These are phyloP conservation scores for Thaumetopoea pityocampa DNA, from an alignment of 1,140 invertebrate genomes.

Conservation along the genomic window DNA sequence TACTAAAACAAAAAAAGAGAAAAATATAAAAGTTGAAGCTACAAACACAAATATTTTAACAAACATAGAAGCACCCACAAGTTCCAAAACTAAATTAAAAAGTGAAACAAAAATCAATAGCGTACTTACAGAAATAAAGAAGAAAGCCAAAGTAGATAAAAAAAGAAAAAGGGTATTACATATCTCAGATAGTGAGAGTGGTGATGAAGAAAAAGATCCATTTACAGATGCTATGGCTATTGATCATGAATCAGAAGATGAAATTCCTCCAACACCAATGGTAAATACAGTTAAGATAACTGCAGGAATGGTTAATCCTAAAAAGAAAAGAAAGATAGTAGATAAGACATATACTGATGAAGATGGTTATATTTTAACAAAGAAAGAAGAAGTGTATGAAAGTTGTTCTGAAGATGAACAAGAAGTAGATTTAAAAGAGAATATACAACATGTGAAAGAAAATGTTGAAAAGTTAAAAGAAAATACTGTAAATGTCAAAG, in stretches of 20 bases:
- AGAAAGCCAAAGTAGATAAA: conserved; percentile 55
- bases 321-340: conserved; percentile 60
- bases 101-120: conserved; percentile 26
- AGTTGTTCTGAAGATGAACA: conserved; percentile 62
- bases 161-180: conserved; percentile 60
- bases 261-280: conserved; percentile 64
- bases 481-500: conserved; percentile 25
- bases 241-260: conserved; percentile 56
- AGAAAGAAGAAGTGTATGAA: conserved; percentile 66
- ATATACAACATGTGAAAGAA: conserved; percentile 15
- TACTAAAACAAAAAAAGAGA: conserved; percentile 14
- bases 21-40: conserved; percentile 3
- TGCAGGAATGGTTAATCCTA: conserved; percentile 59
- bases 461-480: conserved; percentile 15
- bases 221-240: conserved; percentile 32
- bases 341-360: conserved; percentile 68
- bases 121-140: conserved; percentile 39
- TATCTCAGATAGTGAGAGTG: conserved; percentile 67
- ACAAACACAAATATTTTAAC: neutral
- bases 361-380: conserved; percentile 63
- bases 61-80: conserved; percentile 2
- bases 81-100: conserved; percentile 9
- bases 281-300: conserved; percentile 55
- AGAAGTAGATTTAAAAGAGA: conserved; percentile 23
- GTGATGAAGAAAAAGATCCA: conserved; percentile 51